Evolutionary conservation across 2,888 invertebrate species (phyloP), one percentile per base, ranked within the genome.

Genomic region (Eupithecia subumbrata): DNA sequence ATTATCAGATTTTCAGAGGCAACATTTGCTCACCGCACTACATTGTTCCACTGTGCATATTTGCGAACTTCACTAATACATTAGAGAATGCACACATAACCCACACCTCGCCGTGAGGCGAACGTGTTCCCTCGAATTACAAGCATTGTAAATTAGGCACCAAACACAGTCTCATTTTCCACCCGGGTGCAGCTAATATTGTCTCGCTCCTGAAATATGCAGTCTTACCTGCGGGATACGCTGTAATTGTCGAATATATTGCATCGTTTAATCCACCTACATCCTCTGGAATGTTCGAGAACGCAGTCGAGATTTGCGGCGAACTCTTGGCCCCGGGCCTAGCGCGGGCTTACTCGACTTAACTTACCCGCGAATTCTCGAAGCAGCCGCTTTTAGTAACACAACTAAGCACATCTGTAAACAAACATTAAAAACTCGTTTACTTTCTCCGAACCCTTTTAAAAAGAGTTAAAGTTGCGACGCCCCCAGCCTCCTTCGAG

Each of bases 81-180:
- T 88, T 89, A 87, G 85, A 84, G 88, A 91, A 89, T 87, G 86
- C 86, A 84, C 82, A 83, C 85, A 72, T 74, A 87, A 83, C 86
- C 84, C 85, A 87, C 85, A 86, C 89, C 85, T 86, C 86, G 85
- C 86, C 81, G 82, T 85, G 87, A 87, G 85, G 84, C 84, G 87
- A 88, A 87, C 90, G 85, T 87, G 91, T 87, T 89, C 90, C 86
- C 86, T 84, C 88, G 87, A 91, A 90, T 91, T 90, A 91, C 89
- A 88, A 86, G 86, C 90, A 88, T 89, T 90, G 90, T 94, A 93
- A 93, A 93, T 93, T 92, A 92, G 88, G 85, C 86, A 89, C 91
- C 91, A 92, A 93, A 92, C 92, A 91, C 93, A 90, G 92, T 92
- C 91, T 92, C 91, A 89, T 93, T 93, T 96, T 96, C 96, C 96